Conservation (phyloP, 1,140 invertebrate genomes). For the Nylanderia fulva region DNA sequence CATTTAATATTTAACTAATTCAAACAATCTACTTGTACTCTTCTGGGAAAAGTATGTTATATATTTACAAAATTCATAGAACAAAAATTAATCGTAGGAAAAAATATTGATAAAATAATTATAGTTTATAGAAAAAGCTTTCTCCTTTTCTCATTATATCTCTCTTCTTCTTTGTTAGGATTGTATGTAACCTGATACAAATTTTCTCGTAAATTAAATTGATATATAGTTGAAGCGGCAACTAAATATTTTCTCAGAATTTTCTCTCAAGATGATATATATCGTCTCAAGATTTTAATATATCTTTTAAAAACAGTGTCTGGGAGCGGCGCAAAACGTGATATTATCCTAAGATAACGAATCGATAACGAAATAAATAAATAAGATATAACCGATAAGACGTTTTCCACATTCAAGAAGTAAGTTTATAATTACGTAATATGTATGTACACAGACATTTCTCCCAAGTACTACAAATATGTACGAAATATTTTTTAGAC, state of each 20-base stretch:
- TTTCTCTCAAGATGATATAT: not conserved
- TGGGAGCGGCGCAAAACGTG: not conserved
- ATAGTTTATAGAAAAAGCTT: no score
- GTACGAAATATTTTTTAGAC: not conserved
- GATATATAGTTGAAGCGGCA: not conserved
- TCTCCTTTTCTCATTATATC: no score
- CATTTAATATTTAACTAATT: not conserved
- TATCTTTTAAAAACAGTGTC: not conserved
- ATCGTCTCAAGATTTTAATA: not conserved
- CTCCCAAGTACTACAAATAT: not conserved
- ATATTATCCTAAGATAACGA: constrained; percentile 11
- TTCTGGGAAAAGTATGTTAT: not conserved
- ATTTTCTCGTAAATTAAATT: not conserved
- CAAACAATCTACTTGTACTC: not conserved
- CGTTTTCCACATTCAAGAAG: not conserved
- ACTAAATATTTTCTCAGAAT: not conserved
- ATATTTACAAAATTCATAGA: not conserved
- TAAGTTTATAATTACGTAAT: not conserved
- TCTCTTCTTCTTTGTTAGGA: not conserved
- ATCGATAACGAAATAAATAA: constrained; percentile 25
- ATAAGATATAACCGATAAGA: constrained; percentile 25
- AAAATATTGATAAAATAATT: no score
- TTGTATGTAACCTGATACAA: not conserved
- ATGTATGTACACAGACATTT: not conserved
- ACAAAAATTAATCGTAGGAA: no score